Base-by-base conservation (phyloP, 2,888 invertebrate genomes). In the Pristionchus fissidentatus region DNA sequence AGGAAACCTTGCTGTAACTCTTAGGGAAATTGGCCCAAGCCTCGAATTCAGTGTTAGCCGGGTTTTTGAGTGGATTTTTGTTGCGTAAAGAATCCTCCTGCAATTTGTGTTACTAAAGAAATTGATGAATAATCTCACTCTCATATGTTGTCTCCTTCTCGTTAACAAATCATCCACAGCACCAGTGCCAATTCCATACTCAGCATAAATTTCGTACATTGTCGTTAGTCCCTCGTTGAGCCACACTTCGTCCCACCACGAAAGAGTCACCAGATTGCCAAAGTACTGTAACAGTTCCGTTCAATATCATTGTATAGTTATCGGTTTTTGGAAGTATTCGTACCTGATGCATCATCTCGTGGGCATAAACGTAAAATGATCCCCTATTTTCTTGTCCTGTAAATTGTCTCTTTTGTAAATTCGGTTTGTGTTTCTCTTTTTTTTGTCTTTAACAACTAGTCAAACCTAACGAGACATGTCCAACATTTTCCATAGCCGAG, bases 221-320 rank as follows among this genome's bases (percentile, higher is more conserved):
- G 70, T 70, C n/a, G 70, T 70, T 10, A 70, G 15, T 26, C 70
- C 70, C 41, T 70, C 70, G 41, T 70, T 70, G 70, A 70, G 38
- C 70, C 70, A 70, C 26, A 70, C 70, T 70, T 70, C 70, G 41
- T 70, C 70, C 41, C 41, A 70, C 70, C 70, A 70, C 38, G 70
- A 70, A 26, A 70, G 43, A 70, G 70, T 70, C 41, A 70, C 43
- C n/a, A 70, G 70, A 41, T 70, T 70, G 8, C 70, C 70, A 5
- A 70, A 70, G 41, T 70, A 70, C 70, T 70, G 70, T 43, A 70
- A 70, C n/a, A 26, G 26, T 2, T 35, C 35, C 8, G n/a, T n/a
- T n/a, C n/a, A n/a, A n/a, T n/a, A n/a, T n/a, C n/a, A n/a, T n/a
- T n/a, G n/a, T n/a, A n/a, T n/a, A n/a, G n/a, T n/a, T n/a, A n/a